phyloP scores from a whole-genome alignment of 2,888 invertebrate genomes.

The Conistra vaccinii region DNA sequence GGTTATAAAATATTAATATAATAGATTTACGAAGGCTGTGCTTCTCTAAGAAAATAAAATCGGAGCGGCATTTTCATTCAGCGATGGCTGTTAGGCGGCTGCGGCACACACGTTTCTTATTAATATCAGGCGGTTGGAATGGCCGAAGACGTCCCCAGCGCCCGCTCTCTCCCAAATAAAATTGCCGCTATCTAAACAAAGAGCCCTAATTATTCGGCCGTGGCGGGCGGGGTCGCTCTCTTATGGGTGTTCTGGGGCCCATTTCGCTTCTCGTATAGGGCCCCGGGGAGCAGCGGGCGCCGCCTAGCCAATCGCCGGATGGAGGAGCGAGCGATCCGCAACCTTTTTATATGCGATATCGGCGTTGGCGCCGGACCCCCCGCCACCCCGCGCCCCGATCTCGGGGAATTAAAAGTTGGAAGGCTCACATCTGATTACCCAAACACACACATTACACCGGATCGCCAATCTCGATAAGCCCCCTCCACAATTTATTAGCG shows the following conservation, averaged over 20 bases:
- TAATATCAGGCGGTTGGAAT: slow-evolving; percentile 89
- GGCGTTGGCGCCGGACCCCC: slow-evolving; percentile 85
- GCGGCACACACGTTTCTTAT: slow-evolving; percentile 88
- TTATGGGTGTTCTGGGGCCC: slow-evolving; percentile 93
- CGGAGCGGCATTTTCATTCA: slow-evolving; percentile 73
- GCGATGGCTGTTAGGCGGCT: slow-evolving; percentile 74
- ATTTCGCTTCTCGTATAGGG: slow-evolving; percentile 92
- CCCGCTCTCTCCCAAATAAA: slow-evolving; percentile 91
- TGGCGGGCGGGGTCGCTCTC: slow-evolving; percentile 92
- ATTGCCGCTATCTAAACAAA: slow-evolving; percentile 92
- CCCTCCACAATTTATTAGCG: slow-evolving; percentile 84
- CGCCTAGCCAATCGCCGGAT: slow-evolving; percentile 92
- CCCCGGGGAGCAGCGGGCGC: slow-evolving; percentile 91
- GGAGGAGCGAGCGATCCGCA: slow-evolving; percentile 90
- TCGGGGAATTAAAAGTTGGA: slow-evolving; percentile 88
- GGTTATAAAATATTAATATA: slow-evolving; percentile 46
- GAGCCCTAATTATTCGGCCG: slow-evolving; percentile 92
- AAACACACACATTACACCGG: slow-evolving; percentile 86
- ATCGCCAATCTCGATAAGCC: slow-evolving; percentile 87
- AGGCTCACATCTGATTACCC: slow-evolving; percentile 88
- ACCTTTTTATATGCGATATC: slow-evolving; percentile 90
- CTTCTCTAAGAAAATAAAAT: slow-evolving; percentile 71
- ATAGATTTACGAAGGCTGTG: slow-evolving; percentile 52
- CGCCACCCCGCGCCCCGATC: slow-evolving; percentile 76
- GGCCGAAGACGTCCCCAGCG: slow-evolving; percentile 90